Evolutionary conservation across 2,888 invertebrate species (phyloP), one percentile per base, ranked within the genome.

Genomic region (Oxytorus armatus): DNA sequence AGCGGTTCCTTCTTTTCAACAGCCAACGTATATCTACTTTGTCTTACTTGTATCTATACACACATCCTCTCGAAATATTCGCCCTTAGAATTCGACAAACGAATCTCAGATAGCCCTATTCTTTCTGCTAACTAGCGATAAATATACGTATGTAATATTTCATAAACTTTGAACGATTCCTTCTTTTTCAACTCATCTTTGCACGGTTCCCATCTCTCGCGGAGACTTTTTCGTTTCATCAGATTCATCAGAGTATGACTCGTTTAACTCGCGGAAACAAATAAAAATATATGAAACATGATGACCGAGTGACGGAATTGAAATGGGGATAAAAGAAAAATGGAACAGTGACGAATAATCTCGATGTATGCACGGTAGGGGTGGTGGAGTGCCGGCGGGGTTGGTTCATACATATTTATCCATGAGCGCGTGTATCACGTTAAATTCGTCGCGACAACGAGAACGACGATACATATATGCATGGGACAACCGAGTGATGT

Each of bases 401-500:
- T 14, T 14, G 23, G 25, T 66, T 86, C 87, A 87, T 87, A 85
- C 87, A 87, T 87, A 88, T 87, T 86, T 87, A 86, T 86, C 77
- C 82, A 69, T 76, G 82, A 86, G 83, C n/a, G 84, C 83, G 84
- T 87, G 88, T 86, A 86, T 66, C 86, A 85, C 84, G 85, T 77
- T 78, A 86, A 84, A 86, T 87, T 84, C 84, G 86, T 80, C 61
- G 51, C 63, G 61, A 72, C 49, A 65, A 65, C 55, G 69, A 69
- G 42, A 69, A 55, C 82, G 83, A 57, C 84, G 83, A 86, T 87
- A 84, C 87, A 87, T 87, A 87, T 87, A 87, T 86, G 87, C 87
- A 87, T 86, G 85, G 79, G 78, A 82, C 83, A 63, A 61, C 61
- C 61, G 63, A 73, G 83, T 81, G 78, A 82, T 83, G 83, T 83